phyloP scores from a whole-genome alignment of 2,888 invertebrate genomes.

The Acronicta psi region DNA sequence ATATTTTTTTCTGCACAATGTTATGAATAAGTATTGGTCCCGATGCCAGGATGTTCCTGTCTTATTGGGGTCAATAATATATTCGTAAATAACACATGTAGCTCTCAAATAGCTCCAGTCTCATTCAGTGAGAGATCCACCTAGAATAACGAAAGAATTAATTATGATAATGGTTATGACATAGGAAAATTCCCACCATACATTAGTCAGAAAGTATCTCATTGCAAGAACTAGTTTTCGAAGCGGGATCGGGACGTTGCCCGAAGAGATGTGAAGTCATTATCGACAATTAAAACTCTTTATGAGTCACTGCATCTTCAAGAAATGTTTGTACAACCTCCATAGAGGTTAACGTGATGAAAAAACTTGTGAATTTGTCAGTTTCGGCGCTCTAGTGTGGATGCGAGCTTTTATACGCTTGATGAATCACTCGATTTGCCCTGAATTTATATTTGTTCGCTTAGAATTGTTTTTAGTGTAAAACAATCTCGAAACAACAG shows the following conservation, averaged over 20 bases:
- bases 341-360: constrained; percentile 67
- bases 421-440: constrained; percentile 64
- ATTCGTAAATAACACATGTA: no score
- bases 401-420: constrained; percentile 61
- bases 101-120: no score
- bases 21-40: no score
- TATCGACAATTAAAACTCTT: constrained; percentile 46
- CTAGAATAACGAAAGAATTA: no score
- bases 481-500: constrained; percentile 40
- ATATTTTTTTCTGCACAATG: no score
- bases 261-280: constrained; percentile 37
- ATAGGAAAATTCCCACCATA: no score
- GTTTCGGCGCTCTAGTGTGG: constrained; percentile 49
- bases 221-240: constrained; percentile 20
- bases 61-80: no score
- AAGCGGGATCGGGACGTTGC: constrained; percentile 29
- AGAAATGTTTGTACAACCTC: constrained; percentile 67
- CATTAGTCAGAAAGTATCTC: not conserved
- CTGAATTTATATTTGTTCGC: constrained; percentile 61
- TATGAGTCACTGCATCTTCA: constrained; percentile 61
- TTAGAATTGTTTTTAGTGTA: constrained; percentile 51
- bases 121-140: no score
- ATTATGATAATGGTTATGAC: no score
- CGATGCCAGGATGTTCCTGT: no score
- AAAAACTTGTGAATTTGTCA: constrained; percentile 54